Percentiles rank a stretch among this genome's conserved stretches.
Conservation (phyloP, 37 sponge, comb jelly and placozoan genomes). For the Haliclona indistincta region DNA sequence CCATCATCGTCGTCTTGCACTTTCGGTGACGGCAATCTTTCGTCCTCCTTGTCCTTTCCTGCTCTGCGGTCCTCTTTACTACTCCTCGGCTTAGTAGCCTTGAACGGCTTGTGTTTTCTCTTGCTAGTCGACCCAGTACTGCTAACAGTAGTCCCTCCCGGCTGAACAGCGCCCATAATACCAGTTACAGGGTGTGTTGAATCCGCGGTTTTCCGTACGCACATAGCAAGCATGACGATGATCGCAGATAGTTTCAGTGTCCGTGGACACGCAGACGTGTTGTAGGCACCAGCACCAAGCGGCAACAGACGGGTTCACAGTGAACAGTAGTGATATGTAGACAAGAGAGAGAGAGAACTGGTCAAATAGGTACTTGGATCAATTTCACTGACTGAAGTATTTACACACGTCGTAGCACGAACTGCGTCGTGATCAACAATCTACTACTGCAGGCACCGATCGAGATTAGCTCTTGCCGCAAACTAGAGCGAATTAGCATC, state of each 20-base stretch:
- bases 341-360: neutral
- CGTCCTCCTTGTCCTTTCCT: slow-evolving; percentile 20
- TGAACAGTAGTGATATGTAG: neutral
- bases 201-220: slow-evolving; percentile 72
- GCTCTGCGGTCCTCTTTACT: neutral
- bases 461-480: too few species aligned
- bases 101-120: slow-evolving; percentile 23
- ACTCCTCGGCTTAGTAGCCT: slow-evolving; percentile 16
- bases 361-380: slow-evolving; percentile 5
- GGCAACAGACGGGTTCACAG: neutral
- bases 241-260: too few species aligned
- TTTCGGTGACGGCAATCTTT: slow-evolving; percentile 13
- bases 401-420: too few species aligned
- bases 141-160: slow-evolving; percentile 5
- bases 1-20: slow-evolving; percentile 87
- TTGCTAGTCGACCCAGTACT: neutral
- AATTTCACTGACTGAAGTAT: too few species aligned
- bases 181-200: slow-evolving; percentile 18
- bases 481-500: too few species aligned
- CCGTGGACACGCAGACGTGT: too few species aligned
- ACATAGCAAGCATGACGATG: slow-evolving; percentile 74
- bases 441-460: too few species aligned
- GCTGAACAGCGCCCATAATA: slow-evolving; percentile 14
- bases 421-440: too few species aligned
- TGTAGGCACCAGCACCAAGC: too few species aligned